Base-by-base conservation (phyloP, 2,888 invertebrate species). In the Altica lythri region DNA sequence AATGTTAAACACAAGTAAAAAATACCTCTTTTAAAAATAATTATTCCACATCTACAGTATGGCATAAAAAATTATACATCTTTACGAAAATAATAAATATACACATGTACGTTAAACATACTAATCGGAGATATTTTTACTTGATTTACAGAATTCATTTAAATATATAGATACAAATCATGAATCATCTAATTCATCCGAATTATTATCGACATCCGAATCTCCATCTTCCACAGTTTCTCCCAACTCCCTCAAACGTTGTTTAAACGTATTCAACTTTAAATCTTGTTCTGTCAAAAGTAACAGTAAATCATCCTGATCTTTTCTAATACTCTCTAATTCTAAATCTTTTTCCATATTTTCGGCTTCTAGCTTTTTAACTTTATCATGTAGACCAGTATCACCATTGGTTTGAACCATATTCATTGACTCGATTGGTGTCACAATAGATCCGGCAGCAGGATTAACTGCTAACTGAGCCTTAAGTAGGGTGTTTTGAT, bases 231-330 rank as follows among this genome's bases (percentile, higher is more conserved):
- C 72, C 10, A 75, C 64, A 19, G 66, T 66, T 52, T 75, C 75
- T 0, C 77, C 77, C 42, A 77, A 62, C 52, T 76, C 74, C 48
- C 71, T 66, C 58, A 77, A 63, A 51, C 72, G 65, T 45, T 68
- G 70, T 56, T 75, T 77, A 54, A 74, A 72, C 45, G 63, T 51
- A 61, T 71, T 68, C 57, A 72, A 61, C 66, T 71, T 74, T 4
- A 64, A 49, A 65, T 88, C 96, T 80, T 97, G 95, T 74, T 97
- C 94, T 0, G 92, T 88, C 29, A 98, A 79, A 53, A 98, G 77
- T 69, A 92, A 89, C 50, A 98, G 76, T 58, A 98, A 77, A 76
- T 97, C 95, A 65, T 98, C 97, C 74, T 97, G 96, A 70, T 98
- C 97, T 70, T 88, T 91, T 70, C 83, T 85, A 57, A 93, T 70